Evolutionary conservation across 2,888 invertebrate genomes (phyloP), one percentile per base, ranked within the genome.

Genomic region (Augochlorella aurata): DNA sequence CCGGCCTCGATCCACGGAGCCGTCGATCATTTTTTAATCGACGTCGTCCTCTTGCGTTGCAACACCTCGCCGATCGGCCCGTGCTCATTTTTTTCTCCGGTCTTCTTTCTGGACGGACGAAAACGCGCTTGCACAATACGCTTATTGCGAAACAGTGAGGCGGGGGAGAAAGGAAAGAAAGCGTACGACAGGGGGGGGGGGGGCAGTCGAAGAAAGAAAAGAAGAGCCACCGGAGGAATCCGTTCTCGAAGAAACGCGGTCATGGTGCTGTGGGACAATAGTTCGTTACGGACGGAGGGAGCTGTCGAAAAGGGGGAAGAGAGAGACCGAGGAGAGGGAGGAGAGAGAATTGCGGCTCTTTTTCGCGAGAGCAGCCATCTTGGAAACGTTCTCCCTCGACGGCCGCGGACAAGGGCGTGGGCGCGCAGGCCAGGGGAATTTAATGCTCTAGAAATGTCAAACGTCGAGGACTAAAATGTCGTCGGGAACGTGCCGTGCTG

Each of bases 381-480:
- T 85, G 85, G 67, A 84, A 89, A 85, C 83, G 84, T 69, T 85
- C 80, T 79, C 81, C 81, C 81, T 78, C 83, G 82, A 44, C 83
- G 79, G 71, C 69, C 83, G 81, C 82, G 79, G 58, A 65, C 82
- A 86, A 85, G 87, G 84, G 86, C 85, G 86, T 87, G 88, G 85
- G 84, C 86, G 87, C 78, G 82, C 79, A 81, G 80, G 81, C 77
- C 81, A 82, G 67, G 85, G 69, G 87, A 89, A 90, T 91, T 90
- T 88, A 89, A 88, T 89, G 86, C 87, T 87, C 88, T 87, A 87
- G 83, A 90, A 89, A 90, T 91, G 90, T 91, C 90, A 91, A 91
- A 90, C 87, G 89, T 90, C 89, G 87, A 86, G 88, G 90, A 88
- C 38, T 88, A 89, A 89, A 89, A 90, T 89, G 88, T 89, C 84